Conservation (phyloP, 1,140 invertebrate species). For the Cyclargus thomasi region DNA sequence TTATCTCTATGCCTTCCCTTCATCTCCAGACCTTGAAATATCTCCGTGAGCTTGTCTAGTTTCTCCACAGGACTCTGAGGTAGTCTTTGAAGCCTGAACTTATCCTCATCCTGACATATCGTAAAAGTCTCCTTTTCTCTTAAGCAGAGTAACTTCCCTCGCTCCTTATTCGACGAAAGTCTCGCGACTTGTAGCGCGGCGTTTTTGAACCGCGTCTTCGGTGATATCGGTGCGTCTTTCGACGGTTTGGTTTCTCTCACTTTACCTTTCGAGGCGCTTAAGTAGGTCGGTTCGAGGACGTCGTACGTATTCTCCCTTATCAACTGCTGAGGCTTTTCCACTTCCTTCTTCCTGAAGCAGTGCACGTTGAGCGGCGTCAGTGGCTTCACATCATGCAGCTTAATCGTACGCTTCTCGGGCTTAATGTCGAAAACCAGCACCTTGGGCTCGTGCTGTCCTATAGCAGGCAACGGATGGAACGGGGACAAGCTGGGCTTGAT, state of each 20-base stretch:
- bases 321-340: slow-evolving; percentile 48
- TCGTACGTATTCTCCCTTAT: slow-evolving; percentile 66
- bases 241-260: slow-evolving; percentile 32
- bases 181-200: slow-evolving; percentile 60
- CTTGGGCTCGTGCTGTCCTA: slow-evolving; percentile 63
- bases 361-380: slow-evolving; percentile 53
- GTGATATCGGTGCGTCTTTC: slow-evolving; percentile 32
- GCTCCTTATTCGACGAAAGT: slow-evolving; percentile 52
- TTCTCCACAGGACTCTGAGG: slow-evolving; percentile 51
- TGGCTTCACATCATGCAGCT: slow-evolving; percentile 54
- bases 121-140: slow-evolving; percentile 50
- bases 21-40: slow-evolving; percentile 61
- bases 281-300: slow-evolving; percentile 57
- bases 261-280: slow-evolving; percentile 42
- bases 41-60: slow-evolving; percentile 56
- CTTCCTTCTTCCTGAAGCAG: slow-evolving; percentile 39
- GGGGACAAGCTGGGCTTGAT: slow-evolving; percentile 59
- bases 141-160: slow-evolving; percentile 57
- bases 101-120: slow-evolving; percentile 36
- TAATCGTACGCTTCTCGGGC: slow-evolving; percentile 41
- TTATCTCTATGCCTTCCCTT: slow-evolving; percentile 53
- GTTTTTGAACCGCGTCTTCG: slow-evolving; percentile 62
- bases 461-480: slow-evolving; percentile 68
- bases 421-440: slow-evolving; percentile 56
- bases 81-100: slow-evolving; percentile 46